Base-by-base conservation (phyloP, 2,113 vertebrate species). In the Cyprinodon brontotheroides region DNA sequence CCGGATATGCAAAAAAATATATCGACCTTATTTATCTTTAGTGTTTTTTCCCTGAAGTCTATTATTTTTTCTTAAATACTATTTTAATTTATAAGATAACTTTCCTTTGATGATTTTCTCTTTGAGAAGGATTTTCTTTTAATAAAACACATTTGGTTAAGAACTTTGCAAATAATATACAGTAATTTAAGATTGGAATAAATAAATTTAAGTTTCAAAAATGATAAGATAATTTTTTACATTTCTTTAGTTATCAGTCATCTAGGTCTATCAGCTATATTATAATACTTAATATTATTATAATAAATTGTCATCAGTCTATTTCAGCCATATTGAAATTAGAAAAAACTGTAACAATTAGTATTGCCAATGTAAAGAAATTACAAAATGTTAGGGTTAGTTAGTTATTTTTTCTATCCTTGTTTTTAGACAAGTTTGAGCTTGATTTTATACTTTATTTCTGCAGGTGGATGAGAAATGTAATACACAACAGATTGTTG, bases 1-100 rank as follows among this genome's bases (percentile, higher is more conserved):
- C 41, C 77, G 78, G 72, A 83, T 72, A 68, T 60, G 62, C 48
- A 57, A 81, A 80, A 50, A 20, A 66, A 71, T 76, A 61, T 29
- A 29, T 29, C 29, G 29, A 29, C 29, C 50, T 8, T 10, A 8
- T n/a, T 7, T 20, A 53, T 15, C 14, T 79, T 60, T 68, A 29
- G 69, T 50, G 70, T 37, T 53, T 39, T 57, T 53, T 65, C 59
- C 39, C 39, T 14, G 39, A 6, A 59, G 43, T 79, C 74, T 39
- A 41, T 12, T 68, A 60, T 9, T 43, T 72, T 80, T 84, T 61
- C 22, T 48, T 8, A 63, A 37, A 41, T 48, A 38, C 11, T 66
- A 20, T 57, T 15, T 57, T 53, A 9, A 57, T n/a, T 57, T 5
- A 57, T 6, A 57, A 57, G 17, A 57, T 17, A 53, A 53, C 17